Evolutionary conservation across 1,140 invertebrate genomes (phyloP), one percentile per base, ranked within the genome.

Genomic region (Hylyphantes graminicola): DNA sequence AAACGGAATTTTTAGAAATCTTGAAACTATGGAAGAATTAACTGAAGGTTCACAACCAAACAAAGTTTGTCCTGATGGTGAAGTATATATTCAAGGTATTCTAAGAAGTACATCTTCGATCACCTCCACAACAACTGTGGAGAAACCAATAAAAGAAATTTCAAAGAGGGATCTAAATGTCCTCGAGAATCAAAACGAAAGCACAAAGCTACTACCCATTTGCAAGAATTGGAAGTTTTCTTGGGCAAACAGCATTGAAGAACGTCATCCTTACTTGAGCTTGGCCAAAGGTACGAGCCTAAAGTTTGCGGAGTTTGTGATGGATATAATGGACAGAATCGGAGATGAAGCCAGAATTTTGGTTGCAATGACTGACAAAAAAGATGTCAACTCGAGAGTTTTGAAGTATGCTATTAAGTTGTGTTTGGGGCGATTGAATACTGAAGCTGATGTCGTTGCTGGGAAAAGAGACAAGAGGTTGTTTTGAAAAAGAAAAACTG

Each of bases 401-500:
- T 64, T 76, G 50, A 76, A 76, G 15, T 76, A 76, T 54, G 74
- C 74, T 17, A 76, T 76, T 48, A 76, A 76, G 53, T 21, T 76
- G 15, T 17, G 57, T 8, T 15, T 76, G 3, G 74, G 63, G 7
- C 55, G 53, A 50, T n/a, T 76, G 35, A 76, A 76, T 51, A 53
- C n/a, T 51, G 74, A 76, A 64, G 35, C 48, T 11, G 74, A 76
- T 17, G 48, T 64, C 11, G 74, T n/a, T 0, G 7, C 59, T n/a
- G 54, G 57, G 15, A 76, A 54, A 76, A 63, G n/a, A 61, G 64
- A 17, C 17, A 87, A 55, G 88, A 86, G 15, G 67, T 54, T 57
- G 10, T 74, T 74, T 19, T 59, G 6, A 15, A 57, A 59, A 2
- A 11, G 48, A n/a, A 7, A 35, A 35, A n/a, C n/a, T n/a, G 35